Percentiles rank a stretch among this genome's conserved stretches.
Conservation (phyloP, 2,888 invertebrate genomes). For the Coecobrya sp. region DNA sequence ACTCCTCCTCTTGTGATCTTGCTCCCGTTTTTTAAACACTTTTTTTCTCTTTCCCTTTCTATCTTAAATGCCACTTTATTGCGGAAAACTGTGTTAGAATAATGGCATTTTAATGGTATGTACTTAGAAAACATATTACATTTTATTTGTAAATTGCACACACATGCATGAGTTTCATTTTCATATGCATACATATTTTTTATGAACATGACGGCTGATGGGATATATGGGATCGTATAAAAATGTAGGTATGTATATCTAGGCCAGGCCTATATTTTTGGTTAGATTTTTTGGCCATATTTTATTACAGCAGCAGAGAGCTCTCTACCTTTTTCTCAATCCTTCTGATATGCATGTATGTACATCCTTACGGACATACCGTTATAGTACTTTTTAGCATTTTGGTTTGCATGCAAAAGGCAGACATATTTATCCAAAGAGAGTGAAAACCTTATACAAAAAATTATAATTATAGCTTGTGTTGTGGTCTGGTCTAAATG, state of each 20-base stretch:
- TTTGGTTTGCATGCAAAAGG: neutral
- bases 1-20: constrained; percentile 38
- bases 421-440: constrained; percentile 3
- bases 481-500: constrained; percentile 35
- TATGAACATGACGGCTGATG: neutral
- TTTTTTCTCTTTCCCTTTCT: constrained; percentile 38
- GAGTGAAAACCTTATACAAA: constrained; percentile 55
- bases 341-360: neutral
- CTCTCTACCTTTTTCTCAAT: neutral
- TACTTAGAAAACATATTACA: constrained; percentile 14
- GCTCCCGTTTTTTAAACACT: constrained; percentile 57
- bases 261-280: constrained; percentile 59
- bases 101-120: constrained; percentile 44
- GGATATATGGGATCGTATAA: neutral
- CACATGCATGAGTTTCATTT: constrained; percentile 40
- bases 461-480: constrained; percentile 51
- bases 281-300: constrained; percentile 9
- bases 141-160: constrained; percentile 35
- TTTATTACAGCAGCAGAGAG: neutral
- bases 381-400: neutral
- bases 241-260: constrained; percentile 58
- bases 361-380: too few relatives aligned
- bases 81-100: constrained; percentile 18
- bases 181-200: neutral
- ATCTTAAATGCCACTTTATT: constrained; percentile 66